phyloP scores from a whole-genome alignment of 2,113 vertebrate species.

The Dolichallabes microphthalmus region DNA sequence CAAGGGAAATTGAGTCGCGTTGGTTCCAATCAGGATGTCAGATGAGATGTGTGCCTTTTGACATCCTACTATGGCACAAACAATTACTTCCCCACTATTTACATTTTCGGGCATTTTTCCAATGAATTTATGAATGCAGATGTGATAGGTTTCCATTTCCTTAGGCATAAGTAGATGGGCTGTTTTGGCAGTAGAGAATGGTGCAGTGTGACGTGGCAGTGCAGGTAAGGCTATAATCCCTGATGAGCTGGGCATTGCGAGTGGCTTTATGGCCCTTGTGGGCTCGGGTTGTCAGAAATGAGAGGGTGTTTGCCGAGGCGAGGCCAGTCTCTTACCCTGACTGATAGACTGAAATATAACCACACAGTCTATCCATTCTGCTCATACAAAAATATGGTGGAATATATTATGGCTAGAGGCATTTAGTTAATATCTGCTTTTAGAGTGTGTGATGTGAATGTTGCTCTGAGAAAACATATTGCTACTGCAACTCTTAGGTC shows the following conservation, averaged over 20 bases:
- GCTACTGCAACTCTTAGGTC: constrained; percentile 8
- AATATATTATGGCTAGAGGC: constrained; percentile 50
- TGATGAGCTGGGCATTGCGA: constrained; percentile 57
- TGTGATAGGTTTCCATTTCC: constrained; percentile 67
- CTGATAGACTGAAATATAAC: constrained; percentile 70
- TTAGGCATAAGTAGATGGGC: constrained; percentile 59
- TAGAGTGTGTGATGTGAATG: constrained; percentile 46
- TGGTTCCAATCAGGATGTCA: constrained; percentile 52
- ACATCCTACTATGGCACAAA: constrained; percentile 36
- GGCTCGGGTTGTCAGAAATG: constrained; percentile 67
- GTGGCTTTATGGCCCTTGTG: constrained; percentile 56
- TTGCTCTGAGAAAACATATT: constrained; percentile 35
- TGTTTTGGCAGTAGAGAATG: constrained; percentile 59
- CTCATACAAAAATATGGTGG: constrained; percentile 47
- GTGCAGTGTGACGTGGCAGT: constrained; percentile 54
- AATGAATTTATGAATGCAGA: constrained; percentile 69
- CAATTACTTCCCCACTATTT: constrained; percentile 49
- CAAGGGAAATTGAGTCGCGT: constrained; percentile 48
- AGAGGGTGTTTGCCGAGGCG: constrained; percentile 65
- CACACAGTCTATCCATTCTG: constrained; percentile 45
- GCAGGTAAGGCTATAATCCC: constrained; percentile 57
- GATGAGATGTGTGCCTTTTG: constrained; percentile 47
- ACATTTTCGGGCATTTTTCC: constrained; percentile 64
- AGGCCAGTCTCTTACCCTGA: constrained; percentile 54
- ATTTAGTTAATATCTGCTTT: constrained; percentile 49